These are phyloP conservation scores for Mesorhabditis belari DNA, from an alignment of 2,888 invertebrate species.

Conservation along the genomic window DNA sequence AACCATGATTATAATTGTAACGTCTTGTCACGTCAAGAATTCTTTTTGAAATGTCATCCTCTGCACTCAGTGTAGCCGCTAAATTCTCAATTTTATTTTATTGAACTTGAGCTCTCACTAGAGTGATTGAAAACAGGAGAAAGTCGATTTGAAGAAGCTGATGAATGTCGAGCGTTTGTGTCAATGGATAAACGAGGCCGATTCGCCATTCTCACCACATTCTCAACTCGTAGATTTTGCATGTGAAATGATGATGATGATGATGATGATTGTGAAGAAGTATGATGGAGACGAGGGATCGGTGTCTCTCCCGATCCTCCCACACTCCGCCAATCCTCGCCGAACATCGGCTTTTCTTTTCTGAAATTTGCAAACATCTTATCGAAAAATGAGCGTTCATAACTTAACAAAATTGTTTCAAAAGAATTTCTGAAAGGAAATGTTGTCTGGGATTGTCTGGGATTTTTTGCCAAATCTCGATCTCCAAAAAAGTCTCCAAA, in stretches of 20 bases:
- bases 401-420: no score
- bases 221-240: not conserved
- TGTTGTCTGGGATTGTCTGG: no score
- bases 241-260: not conserved
- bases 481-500: no score
- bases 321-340: not conserved
- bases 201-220: conserved; percentile 28
- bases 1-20: conserved; percentile 17
- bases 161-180: conserved; percentile 5
- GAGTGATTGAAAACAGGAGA: no score
- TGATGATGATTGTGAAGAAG: not conserved
- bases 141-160: not conserved
- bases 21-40: conserved; percentile 24
- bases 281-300: not conserved
- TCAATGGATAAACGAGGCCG: conserved; percentile 33
- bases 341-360: no score
- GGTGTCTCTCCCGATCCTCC: not conserved
- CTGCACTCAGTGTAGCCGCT: not conserved
- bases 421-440: no score
- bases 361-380: no score
- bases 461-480: no score
- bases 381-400: no score
- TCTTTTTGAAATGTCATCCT: conserved; percentile 17
- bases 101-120: no score
- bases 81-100: not conserved